Percentiles rank a stretch among this genome's conserved stretches.
Evolutionary conservation across 2,888 invertebrate genomes (phyloP).

Genomic region (Entomobrya multifasciata): DNA sequence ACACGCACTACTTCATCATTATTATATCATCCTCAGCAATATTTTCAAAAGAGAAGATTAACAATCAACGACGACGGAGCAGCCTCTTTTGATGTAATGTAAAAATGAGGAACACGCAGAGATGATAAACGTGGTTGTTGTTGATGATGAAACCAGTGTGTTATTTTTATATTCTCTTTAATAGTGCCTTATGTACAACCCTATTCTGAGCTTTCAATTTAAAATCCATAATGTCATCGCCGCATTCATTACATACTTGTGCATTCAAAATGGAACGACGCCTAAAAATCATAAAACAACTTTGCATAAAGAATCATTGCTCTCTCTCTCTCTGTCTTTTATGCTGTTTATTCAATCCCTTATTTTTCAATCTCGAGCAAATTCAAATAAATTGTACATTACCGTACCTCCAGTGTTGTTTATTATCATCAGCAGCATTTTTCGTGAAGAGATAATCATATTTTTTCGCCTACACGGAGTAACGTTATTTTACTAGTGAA

Average conservation of each 20-base stretch:
- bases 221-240: slow-evolving; percentile 70
- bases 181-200: slow-evolving; percentile 23
- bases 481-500: not conserved
- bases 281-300: slow-evolving; percentile 47
- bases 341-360: not conserved
- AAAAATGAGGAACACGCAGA: slow-evolving; percentile 63
- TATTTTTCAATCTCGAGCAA: slow-evolving; percentile 10
- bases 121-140: slow-evolving; percentile 56
- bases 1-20: slow-evolving; percentile 58
- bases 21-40: slow-evolving; percentile 54
- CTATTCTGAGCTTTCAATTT: slow-evolving; percentile 57
- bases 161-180: slow-evolving; percentile 33
- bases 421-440: not conserved
- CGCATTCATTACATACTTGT: slow-evolving; percentile 51
- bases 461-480: not conserved
- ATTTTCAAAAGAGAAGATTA: slow-evolving; percentile 40
- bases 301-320: slow-evolving; percentile 61
- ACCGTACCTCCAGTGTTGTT: slow-evolving; percentile 48
- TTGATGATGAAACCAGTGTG: slow-evolving; percentile 54
- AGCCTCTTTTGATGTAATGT: slow-evolving; percentile 58
- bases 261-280: slow-evolving; percentile 23
- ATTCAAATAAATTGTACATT: slow-evolving; percentile 43
- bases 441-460: slow-evolving; percentile 39
- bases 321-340: not conserved
- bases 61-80: slow-evolving; percentile 58